Conservation (phyloP, 2,797 vertebrate genomes). For the Typhlichthys eigenmanni region DNA sequence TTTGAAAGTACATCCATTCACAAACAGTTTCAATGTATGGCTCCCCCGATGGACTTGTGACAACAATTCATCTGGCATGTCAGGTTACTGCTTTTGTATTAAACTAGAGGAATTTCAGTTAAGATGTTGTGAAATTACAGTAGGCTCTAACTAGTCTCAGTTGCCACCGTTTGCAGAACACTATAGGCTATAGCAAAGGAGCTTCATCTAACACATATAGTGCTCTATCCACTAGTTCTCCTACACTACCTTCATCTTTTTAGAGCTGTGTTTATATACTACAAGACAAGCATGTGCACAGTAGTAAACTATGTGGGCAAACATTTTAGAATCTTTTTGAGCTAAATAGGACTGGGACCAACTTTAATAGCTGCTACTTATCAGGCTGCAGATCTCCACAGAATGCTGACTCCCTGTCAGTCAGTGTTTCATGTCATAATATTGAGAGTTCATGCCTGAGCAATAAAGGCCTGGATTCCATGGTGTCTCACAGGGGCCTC, state of each 20-base stretch:
- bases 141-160: background rate
- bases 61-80: no score
- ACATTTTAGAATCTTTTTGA: conserved; percentile 23
- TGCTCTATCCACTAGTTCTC: conserved; percentile 17
- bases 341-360: background rate
- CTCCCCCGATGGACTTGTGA: no score
- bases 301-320: conserved; percentile 10
- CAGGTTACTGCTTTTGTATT: no score
- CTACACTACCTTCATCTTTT: conserved; percentile 11
- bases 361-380: background rate
- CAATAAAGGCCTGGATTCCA: background rate
- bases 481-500: background rate
- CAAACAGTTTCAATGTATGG: no score
- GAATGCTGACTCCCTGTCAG: background rate
- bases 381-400: background rate
- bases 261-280: conserved; percentile 22
- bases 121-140: background rate
- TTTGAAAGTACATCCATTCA: no score
- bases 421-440: background rate
- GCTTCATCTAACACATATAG: conserved; percentile 24
- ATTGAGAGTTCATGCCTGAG: background rate
- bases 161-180: background rate
- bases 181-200: background rate
- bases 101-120: background rate
- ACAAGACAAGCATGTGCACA: conserved; percentile 6